These are phyloP conservation scores for Eulimnadia texana DNA, from an alignment of 1,140 invertebrate genomes.

Conservation along the genomic window DNA sequence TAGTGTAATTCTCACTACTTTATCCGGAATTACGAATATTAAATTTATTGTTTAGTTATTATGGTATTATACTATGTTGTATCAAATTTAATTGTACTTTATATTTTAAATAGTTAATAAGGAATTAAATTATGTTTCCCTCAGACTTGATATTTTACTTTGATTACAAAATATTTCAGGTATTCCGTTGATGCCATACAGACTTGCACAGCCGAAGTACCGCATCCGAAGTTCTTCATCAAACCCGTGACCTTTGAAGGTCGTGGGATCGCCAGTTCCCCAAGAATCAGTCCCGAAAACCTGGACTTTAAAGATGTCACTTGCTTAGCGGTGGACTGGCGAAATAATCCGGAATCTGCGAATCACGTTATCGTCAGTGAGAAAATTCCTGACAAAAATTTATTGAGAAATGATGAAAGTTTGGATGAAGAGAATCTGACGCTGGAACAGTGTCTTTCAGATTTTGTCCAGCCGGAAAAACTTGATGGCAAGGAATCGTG, in stretches of 20 bases:
- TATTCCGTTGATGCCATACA: not conserved
- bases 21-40: no score
- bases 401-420: no score
- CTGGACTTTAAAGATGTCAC: constrained; percentile 26
- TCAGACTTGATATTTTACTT: no score
- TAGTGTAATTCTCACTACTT: no score
- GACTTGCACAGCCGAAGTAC: no score
- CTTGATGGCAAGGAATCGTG: constrained; percentile 37
- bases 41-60: no score
- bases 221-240: not conserved
- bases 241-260: not conserved
- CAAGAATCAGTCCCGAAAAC: constrained; percentile 26
- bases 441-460: constrained; percentile 33
- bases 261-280: not conserved
- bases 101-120: no score
- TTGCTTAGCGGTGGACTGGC: constrained; percentile 33
- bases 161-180: no score
- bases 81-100: no score
- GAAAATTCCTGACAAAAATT: constrained; percentile 23
- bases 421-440: constrained; percentile 21
- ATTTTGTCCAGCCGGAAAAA: constrained; percentile 39
- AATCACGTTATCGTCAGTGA: constrained; percentile 26
- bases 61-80: no score
- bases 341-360: constrained; percentile 28
- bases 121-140: no score